Evolutionary conservation across 2,797 vertebrate species (phyloP).

Genomic region (Prionace glauca): DNA sequence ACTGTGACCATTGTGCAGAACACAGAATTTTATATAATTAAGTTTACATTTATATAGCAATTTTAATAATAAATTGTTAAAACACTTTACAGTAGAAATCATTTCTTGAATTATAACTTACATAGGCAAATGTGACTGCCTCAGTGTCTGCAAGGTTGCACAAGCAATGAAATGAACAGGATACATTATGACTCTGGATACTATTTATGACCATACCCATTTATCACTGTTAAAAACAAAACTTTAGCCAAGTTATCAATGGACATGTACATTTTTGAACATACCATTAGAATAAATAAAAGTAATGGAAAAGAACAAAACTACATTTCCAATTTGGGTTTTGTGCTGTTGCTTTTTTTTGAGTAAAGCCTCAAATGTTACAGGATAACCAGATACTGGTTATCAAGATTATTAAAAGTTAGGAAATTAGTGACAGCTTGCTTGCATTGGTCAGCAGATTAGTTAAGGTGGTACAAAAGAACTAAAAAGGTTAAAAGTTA

Average conservation of each 20-base stretch:
- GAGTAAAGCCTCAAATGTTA: no score
- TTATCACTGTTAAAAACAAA: background rate
- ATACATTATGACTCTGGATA: background rate
- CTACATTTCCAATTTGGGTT: no score
- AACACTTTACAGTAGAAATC: background rate
- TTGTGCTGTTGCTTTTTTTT: no score
- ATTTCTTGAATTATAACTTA: background rate
- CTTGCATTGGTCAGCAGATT: background rate
- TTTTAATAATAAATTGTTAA: background rate
- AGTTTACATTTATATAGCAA: background rate
- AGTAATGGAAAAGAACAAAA: no score
- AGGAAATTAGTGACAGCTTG: no score
- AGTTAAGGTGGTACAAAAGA: background rate
- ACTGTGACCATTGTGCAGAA: background rate
- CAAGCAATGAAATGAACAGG: background rate
- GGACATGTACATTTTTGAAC: background rate
- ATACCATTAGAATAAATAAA: no score
- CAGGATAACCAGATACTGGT: no score
- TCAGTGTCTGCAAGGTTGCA: background rate
- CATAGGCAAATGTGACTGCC: background rate
- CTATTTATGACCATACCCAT: background rate
- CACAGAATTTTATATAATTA: background rate
- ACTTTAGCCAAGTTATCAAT: background rate
- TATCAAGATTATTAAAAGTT: no score
- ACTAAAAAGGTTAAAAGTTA: conserved; percentile 1